Evolutionary conservation across 2,113 vertebrate species (phyloP), one percentile per base, ranked within the genome.

Genomic region (Chaetodon trifascialis): DNA sequence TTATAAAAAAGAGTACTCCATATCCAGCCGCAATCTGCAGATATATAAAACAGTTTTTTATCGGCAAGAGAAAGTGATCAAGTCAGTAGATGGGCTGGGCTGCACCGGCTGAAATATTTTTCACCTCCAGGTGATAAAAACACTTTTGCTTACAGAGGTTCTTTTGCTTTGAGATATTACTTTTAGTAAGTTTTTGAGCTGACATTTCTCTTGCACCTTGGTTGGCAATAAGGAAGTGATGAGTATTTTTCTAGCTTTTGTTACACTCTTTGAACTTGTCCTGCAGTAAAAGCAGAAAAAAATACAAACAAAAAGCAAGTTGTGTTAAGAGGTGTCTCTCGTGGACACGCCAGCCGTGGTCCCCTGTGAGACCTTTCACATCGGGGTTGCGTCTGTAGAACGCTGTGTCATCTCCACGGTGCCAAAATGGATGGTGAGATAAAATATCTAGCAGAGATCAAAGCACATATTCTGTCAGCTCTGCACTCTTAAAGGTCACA

Each of bases 361-460:
- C 67, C 21, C 60, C 73, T n/a, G 73, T 63, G 58, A 82, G 52
- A 30, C 71, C 78, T 72, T 72, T 83, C 81, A 86, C 80, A 84
- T 58, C 70, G 59, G 40, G 51, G 44, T 11, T 51, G 36, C 68
- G 56, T 64, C 74, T 79, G 46, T 63, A 65, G 55, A 91, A 85
- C 25, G 19, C 52, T 68, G 69, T 56, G 75, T 72, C 74, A 58
- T 86, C 82, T 64, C 77, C 64, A 8, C 36, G n/a, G 34, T 49
- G 42, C 71, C 59, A 80, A 82, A 62, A 73, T 71, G 40, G 65
- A 83, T 40, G 65, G 60, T 11, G 62, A 73, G 70, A 87, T 73
- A 77, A 89, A 83, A 87, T 64, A 85, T 80, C 82, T 73, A 23
- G 11, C 58, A 73, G 66, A 84, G 82, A 93, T 91, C 76, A 81